Evolutionary conservation across 1,140 invertebrate genomes (phyloP), one percentile per base, ranked within the genome.

Genomic region (Portunus trituberculatus): DNA sequence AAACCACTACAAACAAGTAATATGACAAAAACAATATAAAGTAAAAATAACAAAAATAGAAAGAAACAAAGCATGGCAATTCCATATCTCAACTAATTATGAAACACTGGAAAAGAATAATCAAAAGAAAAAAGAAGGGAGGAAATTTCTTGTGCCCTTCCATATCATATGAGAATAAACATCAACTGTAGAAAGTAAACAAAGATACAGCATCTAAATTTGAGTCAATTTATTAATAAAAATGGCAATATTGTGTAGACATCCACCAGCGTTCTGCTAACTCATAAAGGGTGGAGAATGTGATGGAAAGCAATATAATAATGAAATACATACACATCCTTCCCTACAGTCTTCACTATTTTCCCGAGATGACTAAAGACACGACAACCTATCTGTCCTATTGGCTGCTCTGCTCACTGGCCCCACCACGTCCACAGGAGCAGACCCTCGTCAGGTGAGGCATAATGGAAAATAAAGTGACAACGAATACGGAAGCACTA

Each of bases 151-250:
- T 39, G 39, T 6, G 1, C 6, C 6, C 39, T 39, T 39, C 1
- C 6, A 39, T 39, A 39, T 39, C 39, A 39, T 39, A 39, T 39
- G 6, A 39, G 39, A 39, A 39, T 39, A 39, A 39, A 39, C 39
- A 39, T 39, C 39, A 39, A 6, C 39, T 39, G 39, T 39, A 39
- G 39, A 39, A 39, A 39, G 39, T 39, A 39, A 39, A 39, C 86
- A 32, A 12, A 88, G 12, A 46, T 4, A 88, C 12, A 91, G 25
- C 28, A 91, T 28, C 12, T 59, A 20, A 91, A 91, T 91, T 29
- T 59, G 59, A 52, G 89, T 91, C 29, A 31, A 59, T 91, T 91
- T 91, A 91, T 91, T 91, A 29, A 89, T 89, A 91, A 59, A 91
- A 59, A 91, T 28, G n/a, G n/a, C 29, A 91, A 91, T 28, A 52